Base-by-base conservation (phyloP, 1,140 invertebrate species). In the Sitobion miscanthi region DNA sequence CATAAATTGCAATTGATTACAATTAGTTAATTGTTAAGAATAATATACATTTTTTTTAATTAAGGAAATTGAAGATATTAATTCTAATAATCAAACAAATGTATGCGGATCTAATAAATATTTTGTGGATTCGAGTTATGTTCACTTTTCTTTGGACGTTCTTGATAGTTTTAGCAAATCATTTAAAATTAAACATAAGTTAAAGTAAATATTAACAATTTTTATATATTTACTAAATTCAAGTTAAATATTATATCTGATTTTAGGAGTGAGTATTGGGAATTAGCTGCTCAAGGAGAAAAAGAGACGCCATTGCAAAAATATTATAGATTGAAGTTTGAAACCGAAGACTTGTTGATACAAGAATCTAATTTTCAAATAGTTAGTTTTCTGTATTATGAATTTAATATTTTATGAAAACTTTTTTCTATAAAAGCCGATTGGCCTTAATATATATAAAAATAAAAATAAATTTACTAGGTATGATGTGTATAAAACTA, bases 271-370 rank as follows among this genome's bases (percentile, higher is more conserved):
- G 42, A 86, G 11, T 86, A 47, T 86, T 86, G 42, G 85, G 85
- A 86, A 86, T 86, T 86, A 86, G 85, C 85, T 86, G 85, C 85
- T 30, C 9, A 86, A 30, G 85, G 85, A 11, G 85, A 86, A 86
- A 25, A 20, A 21, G 85, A 86, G 14, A 86, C 85, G 1, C 85
- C 45, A 47, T n/a, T 86, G 30, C 85, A 86, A 86, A 86, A 86
- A 47, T 86, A 86, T 47, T 86, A 86, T 86, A 86, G 85, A 86
- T n/a, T 86, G 3, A 86, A 86, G 30, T 86, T 86, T 86, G 85
- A 86, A 86, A 86, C 85, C 11, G 85, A 86, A 14, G 85, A 86
- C 0, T 86, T 86, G 11, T 86, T 69, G 9, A 62, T 86, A 47
- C 42, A 86, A 86, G 85, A 86, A 47, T 47, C 25, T 47, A 47